Evolutionary conservation across 30 jellyfish, hydroid and myxozoan genomes (phyloP), one percentile per base, ranked within the genome.

Genomic region (Haliclystus octoradiatus): DNA sequence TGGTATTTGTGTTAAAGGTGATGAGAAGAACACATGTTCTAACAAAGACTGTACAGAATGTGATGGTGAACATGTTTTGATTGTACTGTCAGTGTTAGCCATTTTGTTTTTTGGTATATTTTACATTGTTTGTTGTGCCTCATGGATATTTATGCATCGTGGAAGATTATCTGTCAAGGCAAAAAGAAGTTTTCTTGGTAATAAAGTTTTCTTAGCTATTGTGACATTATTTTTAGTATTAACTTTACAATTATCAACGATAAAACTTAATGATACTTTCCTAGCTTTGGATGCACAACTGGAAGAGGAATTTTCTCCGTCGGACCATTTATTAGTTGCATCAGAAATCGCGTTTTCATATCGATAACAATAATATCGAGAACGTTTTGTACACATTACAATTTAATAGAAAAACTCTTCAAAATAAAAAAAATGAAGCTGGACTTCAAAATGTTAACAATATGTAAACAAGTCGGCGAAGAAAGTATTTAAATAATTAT

Each of bases 301-400:
- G 33, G 52, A 73, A 35, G 93, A 84, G 34, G 95, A 84, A 65
- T 70, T 77, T 0, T 71, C 32, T 40, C 95, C 95, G 2, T 84
- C 95, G 0, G 93, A 78, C 51, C 95, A 84, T 68, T 34, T 84
- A 30, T 77, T 84, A 93, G 89, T 84, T 26, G 81, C 57, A 9
- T 40, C 57, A 19, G 14, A 40, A 40, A 5, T 40, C 9, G 14
- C 9, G 57, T 19, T 40, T 40, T 40, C 57, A 19, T 40, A 40
- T 19, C 9, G 57, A 40, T 40, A 40, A n/a, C n/a, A n/a, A n/a
- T n/a, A n/a, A n/a, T n/a, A n/a, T n/a, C n/a, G n/a, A n/a, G n/a
- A n/a, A n/a, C n/a, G n/a, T n/a, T n/a, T n/a, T n/a, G n/a, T n/a
- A n/a, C n/a, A n/a, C n/a, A n/a, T n/a, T n/a, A n/a, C n/a, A n/a